Evolutionary conservation across 2,113 vertebrate species (phyloP).

Genomic region (Rhinolophus ferrumequinum): DNA sequence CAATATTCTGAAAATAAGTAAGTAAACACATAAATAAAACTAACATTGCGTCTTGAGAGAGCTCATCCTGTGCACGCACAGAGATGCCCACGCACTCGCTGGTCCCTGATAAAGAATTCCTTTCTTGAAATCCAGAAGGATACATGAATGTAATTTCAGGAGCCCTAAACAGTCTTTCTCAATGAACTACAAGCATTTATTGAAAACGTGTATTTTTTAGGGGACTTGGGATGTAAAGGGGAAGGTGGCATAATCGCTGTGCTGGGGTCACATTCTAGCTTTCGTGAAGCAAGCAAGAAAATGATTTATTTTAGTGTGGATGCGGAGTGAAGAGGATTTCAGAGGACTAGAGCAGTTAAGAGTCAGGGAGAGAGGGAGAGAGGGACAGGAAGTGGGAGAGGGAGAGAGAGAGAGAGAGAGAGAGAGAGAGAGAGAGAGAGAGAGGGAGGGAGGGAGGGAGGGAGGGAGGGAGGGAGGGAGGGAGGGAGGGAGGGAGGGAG

Average conservation of each 20-base stretch:
- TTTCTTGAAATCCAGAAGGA: neutral
- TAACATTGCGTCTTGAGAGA: neutral
- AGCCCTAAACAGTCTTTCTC: neutral
- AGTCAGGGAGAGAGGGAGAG: neutral
- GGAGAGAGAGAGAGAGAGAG: too few species aligned
- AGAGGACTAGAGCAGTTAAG: neutral
- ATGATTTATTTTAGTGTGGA: neutral
- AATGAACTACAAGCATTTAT: neutral
- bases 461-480: neutral
- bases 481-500: neutral
- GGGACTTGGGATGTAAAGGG: neutral
- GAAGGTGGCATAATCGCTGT: neutral
- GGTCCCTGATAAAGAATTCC: neutral
- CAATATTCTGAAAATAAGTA: neutral
- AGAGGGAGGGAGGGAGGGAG: neutral
- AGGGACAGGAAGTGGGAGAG: neutral
- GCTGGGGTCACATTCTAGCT: neutral
- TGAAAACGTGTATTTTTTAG: neutral
- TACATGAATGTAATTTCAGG: neutral
- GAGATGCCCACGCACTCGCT: accelerated
- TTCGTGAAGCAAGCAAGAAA: neutral
- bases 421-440: neutral
- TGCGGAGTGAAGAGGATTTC: neutral
- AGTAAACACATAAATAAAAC: neutral
- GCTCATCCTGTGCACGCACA: neutral